Conservation (phyloP, 2,113 vertebrate genomes). For the Salminus brasiliensis region DNA sequence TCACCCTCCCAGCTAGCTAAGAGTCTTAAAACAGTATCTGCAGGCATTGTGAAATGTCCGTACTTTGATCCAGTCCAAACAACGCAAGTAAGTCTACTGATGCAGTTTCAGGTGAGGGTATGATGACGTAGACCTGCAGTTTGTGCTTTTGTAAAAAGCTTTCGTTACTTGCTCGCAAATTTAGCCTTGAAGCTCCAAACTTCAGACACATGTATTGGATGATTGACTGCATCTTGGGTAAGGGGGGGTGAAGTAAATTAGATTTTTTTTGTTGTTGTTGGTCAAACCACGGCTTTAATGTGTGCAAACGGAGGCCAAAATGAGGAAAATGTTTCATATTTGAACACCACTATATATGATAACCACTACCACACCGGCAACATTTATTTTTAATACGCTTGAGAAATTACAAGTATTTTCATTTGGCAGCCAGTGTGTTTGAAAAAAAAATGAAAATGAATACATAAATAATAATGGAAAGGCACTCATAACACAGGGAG, state of each 20-base stretch:
- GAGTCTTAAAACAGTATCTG: too few relatives aligned
- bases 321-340: background rate
- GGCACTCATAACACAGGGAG: background rate
- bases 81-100: too few relatives aligned
- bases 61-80: too few relatives aligned
- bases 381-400: constrained; percentile 13
- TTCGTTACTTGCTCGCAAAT: too few relatives aligned
- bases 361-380: constrained; percentile 14
- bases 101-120: too few relatives aligned
- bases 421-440: constrained; percentile 5
- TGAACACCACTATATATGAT: constrained; percentile 13
- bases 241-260: background rate
- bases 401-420: constrained; percentile 13
- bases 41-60: too few relatives aligned
- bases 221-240: background rate
- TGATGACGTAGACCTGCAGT: too few relatives aligned
- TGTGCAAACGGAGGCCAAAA: background rate
- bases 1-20: too few relatives aligned
- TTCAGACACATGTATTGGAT: too few relatives aligned
- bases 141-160: too few relatives aligned
- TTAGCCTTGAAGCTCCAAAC: too few relatives aligned
- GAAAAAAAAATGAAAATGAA: constrained; percentile 1
- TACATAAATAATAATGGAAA: constrained; percentile 23
- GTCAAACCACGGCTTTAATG: background rate
- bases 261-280: too few relatives aligned